Evolutionary conservation across 2,888 invertebrate species (phyloP).

Genomic region (Hymenopus coronatus): DNA sequence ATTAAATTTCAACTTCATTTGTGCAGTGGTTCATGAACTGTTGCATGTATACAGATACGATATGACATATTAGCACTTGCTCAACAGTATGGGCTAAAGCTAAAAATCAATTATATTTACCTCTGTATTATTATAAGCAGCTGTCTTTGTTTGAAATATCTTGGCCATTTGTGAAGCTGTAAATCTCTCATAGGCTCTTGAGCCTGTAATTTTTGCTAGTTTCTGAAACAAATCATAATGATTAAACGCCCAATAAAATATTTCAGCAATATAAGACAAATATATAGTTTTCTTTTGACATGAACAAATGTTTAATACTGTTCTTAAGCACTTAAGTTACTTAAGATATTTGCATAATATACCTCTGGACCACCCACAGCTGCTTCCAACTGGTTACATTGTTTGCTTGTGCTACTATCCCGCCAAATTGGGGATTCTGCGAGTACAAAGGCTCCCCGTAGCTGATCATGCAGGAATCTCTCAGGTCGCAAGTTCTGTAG

Average conservation of each 20-base stretch:
- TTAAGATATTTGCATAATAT: slow-evolving; percentile 30
- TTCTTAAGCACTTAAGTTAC: neutral
- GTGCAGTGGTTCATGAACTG: too few relatives aligned
- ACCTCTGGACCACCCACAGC: slow-evolving; percentile 77
- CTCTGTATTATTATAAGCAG: slow-evolving; percentile 72
- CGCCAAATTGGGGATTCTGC: slow-evolving; percentile 91
- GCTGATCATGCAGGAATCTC: slow-evolving; percentile 78
- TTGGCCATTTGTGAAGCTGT: slow-evolving; percentile 94
- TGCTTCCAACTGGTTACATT: slow-evolving; percentile 77
- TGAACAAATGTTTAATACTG: slow-evolving; percentile 5
- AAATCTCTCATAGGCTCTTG: slow-evolving; percentile 84
- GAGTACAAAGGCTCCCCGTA: slow-evolving; percentile 75
- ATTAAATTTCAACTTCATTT: too few relatives aligned
- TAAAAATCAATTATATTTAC: slow-evolving; percentile 44
- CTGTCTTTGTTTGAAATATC: slow-evolving; percentile 67
- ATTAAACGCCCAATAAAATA: neutral
- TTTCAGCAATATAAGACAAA: slow-evolving; percentile 12
- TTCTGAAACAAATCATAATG: slow-evolving; percentile 51
- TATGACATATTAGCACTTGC: neutral
- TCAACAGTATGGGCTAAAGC: too few relatives aligned
- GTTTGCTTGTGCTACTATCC: slow-evolving; percentile 79
- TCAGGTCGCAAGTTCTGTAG: slow-evolving; percentile 66
- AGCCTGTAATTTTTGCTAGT: slow-evolving; percentile 78
- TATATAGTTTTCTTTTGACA: neutral
- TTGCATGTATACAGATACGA: too few relatives aligned